These are phyloP conservation scores for Chironomus tepperi DNA, from an alignment of 1,140 invertebrate genomes.

Conservation along the genomic window DNA sequence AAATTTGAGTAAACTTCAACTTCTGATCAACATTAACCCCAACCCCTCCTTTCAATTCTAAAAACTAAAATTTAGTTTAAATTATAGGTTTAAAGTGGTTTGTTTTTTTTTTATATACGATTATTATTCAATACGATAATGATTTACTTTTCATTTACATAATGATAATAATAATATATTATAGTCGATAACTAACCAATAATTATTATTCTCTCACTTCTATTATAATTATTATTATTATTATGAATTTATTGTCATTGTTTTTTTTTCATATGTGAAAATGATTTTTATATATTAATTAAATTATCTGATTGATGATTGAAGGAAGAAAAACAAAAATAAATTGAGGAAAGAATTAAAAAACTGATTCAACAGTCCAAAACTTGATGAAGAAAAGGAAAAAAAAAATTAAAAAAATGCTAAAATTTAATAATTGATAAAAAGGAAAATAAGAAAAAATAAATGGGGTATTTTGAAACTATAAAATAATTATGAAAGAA, in stretches of 20 bases:
- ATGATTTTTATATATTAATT: background rate
- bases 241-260: background rate
- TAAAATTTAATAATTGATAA: constrained; percentile 1
- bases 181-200: constrained; percentile 13
- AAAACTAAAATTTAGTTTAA: background rate
- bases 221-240: too few relatives aligned
- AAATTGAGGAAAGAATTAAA: background rate
- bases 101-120: background rate
- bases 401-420: background rate
- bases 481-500: background rate
- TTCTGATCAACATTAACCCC: too few relatives aligned
- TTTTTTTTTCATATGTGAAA: background rate
- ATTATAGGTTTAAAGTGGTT: background rate
- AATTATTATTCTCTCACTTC: background rate
- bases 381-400: background rate
- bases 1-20: too few relatives aligned
- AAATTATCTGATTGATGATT: background rate
- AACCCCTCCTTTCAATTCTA: too few relatives aligned
- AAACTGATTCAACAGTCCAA: constrained; percentile 12
- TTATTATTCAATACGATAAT: constrained; percentile 5
- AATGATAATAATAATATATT: background rate
- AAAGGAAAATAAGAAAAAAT: background rate
- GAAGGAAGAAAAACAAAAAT: too few relatives aligned
- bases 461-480: background rate
- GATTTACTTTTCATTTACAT: background rate